These are phyloP conservation scores for Suillia variegata DNA, from an alignment of 2,888 invertebrate species.

Conservation along the genomic window DNA sequence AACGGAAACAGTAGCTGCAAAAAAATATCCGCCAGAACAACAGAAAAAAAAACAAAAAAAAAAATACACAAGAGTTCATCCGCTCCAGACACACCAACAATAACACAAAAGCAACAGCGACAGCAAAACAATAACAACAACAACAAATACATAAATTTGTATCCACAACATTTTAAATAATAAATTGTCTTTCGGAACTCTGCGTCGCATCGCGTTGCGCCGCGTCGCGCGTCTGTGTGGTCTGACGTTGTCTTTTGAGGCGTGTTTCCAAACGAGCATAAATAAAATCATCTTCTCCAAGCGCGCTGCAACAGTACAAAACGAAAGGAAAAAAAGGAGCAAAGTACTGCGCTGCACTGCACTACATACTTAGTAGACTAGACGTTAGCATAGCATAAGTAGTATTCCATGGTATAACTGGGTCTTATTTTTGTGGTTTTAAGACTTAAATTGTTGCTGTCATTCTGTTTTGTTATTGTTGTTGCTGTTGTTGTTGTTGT, in stretches of 20 bases:
- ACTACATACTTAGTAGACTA: not conserved
- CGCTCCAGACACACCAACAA: conserved; percentile 17
- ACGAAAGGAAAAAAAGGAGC: not conserved
- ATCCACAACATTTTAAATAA: conserved; percentile 15
- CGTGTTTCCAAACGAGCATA: not conserved
- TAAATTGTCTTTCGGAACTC: conserved; percentile 11
- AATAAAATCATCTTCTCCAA: not conserved
- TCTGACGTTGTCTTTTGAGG: conserved; percentile 3
- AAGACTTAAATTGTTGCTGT: not conserved
- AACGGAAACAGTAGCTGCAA: not conserved
- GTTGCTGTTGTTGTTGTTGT: conserved; percentile 9
- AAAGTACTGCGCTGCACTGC: not conserved
- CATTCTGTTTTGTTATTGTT: not conserved
- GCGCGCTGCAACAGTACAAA: too few species aligned
- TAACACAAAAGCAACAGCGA: conserved; percentile 10
- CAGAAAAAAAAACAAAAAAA: conserved; percentile 1
- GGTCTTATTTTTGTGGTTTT: too few species aligned
- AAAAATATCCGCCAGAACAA: not conserved
- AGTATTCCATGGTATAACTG: not conserved
- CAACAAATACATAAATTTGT: not conserved
- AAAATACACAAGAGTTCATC: conserved; percentile 15
- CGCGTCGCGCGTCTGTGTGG: not conserved
- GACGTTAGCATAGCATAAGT: not conserved
- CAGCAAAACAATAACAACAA: conserved; percentile 1
- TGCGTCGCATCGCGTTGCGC: too few species aligned